phyloP scores from a whole-genome alignment of 2,888 invertebrate genomes.

The Empis livida region DNA sequence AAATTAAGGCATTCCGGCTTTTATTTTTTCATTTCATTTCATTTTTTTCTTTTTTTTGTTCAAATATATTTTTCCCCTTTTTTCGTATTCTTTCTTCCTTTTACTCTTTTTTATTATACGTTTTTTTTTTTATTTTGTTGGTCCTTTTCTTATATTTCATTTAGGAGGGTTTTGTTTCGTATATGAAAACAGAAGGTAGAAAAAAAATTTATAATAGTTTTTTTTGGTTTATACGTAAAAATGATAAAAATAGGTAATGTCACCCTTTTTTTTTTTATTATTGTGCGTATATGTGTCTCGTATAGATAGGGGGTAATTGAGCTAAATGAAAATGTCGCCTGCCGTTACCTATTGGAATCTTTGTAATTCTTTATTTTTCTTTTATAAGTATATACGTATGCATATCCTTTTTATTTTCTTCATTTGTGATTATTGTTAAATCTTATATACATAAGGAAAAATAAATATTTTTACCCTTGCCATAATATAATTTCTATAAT shows the following conservation, averaged over 20 bases:
- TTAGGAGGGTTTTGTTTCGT: too few species aligned
- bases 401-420: too few species aligned
- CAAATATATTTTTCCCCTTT: neutral
- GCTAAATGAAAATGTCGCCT: conserved; percentile 1
- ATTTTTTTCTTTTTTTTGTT: neutral
- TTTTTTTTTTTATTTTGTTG: too few species aligned
- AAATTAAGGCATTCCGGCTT: conserved; percentile 11
- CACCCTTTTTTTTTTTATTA: too few species aligned
- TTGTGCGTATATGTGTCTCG: too few species aligned
- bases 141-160: too few species aligned
- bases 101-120: neutral
- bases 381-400: neutral
- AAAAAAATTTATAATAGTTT: neutral
- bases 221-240: neutral
- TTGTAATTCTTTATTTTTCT: neutral
- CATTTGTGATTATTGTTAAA: too few species aligned
- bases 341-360: neutral
- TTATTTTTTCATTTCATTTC: neutral
- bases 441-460: too few species aligned
- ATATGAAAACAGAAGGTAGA: neutral
- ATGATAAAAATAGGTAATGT: too few species aligned
- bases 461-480: too few species aligned
- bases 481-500: too few species aligned
- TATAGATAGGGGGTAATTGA: neutral
- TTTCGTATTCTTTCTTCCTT: neutral